These are phyloP conservation scores for Gephyroberyx darwinii DNA, from an alignment of 2,797 vertebrate genomes.

Conservation along the genomic window DNA sequence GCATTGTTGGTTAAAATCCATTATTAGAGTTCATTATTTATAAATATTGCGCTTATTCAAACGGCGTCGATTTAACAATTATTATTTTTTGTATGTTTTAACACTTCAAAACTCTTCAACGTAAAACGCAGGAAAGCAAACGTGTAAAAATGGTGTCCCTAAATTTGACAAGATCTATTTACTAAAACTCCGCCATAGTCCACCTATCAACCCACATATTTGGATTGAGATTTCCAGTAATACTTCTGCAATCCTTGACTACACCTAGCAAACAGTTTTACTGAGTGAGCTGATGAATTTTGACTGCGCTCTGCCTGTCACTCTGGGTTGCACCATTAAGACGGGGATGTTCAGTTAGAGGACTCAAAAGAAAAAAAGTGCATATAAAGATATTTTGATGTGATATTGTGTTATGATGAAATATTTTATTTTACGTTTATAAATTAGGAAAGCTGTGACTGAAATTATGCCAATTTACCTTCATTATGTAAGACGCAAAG, in stretches of 20 bases:
- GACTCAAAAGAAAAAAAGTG: not conserved
- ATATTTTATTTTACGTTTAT: fast-evolving
- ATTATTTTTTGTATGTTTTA: not conserved
- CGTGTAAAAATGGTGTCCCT: too few relatives aligned
- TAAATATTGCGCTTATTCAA: not conserved
- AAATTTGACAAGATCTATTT: too few relatives aligned
- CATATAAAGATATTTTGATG: not conserved
- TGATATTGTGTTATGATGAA: not conserved
- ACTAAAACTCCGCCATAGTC: too few relatives aligned
- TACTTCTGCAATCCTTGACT: not conserved
- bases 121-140: not conserved
- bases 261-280: slow-evolving; percentile 18
- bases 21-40: too few relatives aligned
- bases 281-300: slow-evolving; percentile 27
- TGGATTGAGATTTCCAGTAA: too few relatives aligned
- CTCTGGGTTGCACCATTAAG: slow-evolving; percentile 52
- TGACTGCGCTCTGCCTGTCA: slow-evolving; percentile 58
- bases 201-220: not conserved
- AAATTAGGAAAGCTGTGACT: fast-evolving
- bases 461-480: fast-evolving
- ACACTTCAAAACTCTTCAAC: not conserved
- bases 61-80: not conserved
- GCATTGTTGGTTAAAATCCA: too few relatives aligned
- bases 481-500: too few relatives aligned
- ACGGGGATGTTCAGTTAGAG: fast-evolving